Conservation (phyloP, 2,113 vertebrate species). For the Rhinichthys klamathensis region DNA sequence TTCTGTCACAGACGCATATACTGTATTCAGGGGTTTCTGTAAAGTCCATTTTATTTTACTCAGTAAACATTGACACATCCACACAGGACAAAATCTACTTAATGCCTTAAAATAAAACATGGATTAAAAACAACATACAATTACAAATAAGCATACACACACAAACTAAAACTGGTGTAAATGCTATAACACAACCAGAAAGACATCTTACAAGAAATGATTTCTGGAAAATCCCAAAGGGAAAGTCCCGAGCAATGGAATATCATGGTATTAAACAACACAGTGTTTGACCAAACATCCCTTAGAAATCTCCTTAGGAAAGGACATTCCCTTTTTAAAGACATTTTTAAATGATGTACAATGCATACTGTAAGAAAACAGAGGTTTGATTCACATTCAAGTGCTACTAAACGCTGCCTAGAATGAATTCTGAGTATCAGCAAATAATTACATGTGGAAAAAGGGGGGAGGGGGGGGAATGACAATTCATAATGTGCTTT, state of each 20-base stretch:
- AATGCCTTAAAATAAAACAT: slow-evolving; percentile 29
- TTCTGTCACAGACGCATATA: not conserved
- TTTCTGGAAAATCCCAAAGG: not conserved
- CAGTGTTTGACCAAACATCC: slow-evolving; percentile 24
- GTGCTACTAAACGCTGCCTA: slow-evolving; percentile 6
- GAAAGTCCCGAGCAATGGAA: not conserved
- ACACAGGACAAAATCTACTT: slow-evolving; percentile 48
- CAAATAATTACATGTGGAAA: not conserved
- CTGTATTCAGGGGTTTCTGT: slow-evolving; percentile 12
- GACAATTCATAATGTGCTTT: slow-evolving; percentile 11
- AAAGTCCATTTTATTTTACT: slow-evolving; percentile 71
- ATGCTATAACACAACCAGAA: not conserved
- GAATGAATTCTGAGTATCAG: not conserved
- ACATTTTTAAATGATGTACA: not conserved
- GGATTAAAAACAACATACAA: not conserved
- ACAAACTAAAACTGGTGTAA: slow-evolving; percentile 1
- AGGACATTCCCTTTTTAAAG: not conserved
- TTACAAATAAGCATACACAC: slow-evolving; percentile 2
- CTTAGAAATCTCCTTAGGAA: not conserved
- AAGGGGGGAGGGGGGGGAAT: no score
- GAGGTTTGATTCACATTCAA: slow-evolving; percentile 29
- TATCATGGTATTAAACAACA: not conserved
- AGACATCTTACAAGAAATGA: slow-evolving; percentile 2
- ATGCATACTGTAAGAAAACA: not conserved
- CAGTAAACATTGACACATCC: slow-evolving; percentile 45